phyloP scores from a whole-genome alignment of 2,888 invertebrate species.

The Apodemia zela region DNA sequence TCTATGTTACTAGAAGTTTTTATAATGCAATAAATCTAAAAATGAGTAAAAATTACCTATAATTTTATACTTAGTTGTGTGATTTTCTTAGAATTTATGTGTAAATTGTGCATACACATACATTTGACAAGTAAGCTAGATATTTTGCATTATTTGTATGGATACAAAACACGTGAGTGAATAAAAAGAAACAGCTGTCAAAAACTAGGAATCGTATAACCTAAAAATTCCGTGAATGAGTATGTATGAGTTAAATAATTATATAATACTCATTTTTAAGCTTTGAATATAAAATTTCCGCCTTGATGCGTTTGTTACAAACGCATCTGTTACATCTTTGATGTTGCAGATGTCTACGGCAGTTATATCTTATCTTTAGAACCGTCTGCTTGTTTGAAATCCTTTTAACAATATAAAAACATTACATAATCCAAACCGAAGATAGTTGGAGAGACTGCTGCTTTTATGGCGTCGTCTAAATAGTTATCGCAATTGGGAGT shows the following conservation, averaged over 20 bases:
- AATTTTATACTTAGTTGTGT: neutral
- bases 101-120: neutral
- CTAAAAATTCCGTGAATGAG: too few relatives aligned
- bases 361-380: neutral
- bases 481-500: conserved; percentile 5
- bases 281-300: neutral
- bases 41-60: neutral
- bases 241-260: too few relatives aligned
- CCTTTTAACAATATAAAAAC: neutral
- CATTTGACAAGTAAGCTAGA: too few relatives aligned
- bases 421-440: neutral
- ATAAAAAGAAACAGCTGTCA: too few relatives aligned
- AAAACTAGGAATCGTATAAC: too few relatives aligned
- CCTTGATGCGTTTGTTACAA: neutral
- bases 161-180: too few relatives aligned
- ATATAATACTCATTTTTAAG: neutral
- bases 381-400: neutral
- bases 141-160: too few relatives aligned
- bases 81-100: neutral
- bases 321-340: neutral
- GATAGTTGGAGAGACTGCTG: conserved; percentile 1
- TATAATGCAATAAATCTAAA: neutral
- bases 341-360: neutral
- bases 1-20: conserved; percentile 37
- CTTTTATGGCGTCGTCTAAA: neutral